Conservation (phyloP, 2,113 vertebrate genomes). For the Chaetura pelagica region DNA sequence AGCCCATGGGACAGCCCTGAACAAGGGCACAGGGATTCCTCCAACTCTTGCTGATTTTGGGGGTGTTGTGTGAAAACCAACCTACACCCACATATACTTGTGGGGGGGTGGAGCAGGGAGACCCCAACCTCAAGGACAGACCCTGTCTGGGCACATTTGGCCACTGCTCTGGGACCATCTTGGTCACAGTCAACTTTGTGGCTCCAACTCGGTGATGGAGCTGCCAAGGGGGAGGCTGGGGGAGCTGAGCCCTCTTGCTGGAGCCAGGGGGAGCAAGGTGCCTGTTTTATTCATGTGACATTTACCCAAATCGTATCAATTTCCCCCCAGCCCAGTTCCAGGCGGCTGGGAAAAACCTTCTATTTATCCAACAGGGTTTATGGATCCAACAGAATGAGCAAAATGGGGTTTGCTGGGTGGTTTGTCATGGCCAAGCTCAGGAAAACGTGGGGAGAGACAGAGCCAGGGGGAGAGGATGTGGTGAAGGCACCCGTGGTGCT, state of each 20-base stretch:
- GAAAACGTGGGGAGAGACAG: not conserved
- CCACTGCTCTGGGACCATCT: not conserved
- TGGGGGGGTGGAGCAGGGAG: not conserved
- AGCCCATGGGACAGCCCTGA: not conserved
- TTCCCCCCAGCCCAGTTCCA: too few species aligned
- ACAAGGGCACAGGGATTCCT: not conserved
- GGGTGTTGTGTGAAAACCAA: not conserved
- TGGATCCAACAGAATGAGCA: not conserved
- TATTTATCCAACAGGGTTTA: not conserved
- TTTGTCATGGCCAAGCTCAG: not conserved
- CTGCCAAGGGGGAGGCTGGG: accelerated
- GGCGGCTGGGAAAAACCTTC: accelerated
- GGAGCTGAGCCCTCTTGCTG: not conserved
- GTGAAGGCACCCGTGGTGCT: not conserved
- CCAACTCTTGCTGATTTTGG: accelerated
- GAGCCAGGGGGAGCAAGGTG: not conserved
- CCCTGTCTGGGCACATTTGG: accelerated
- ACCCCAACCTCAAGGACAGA: accelerated
- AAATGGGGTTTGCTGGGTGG: not conserved
- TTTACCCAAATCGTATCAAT: not conserved
- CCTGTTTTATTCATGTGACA: not conserved
- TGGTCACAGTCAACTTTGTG: not conserved
- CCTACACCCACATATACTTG: accelerated
- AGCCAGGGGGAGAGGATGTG: not conserved
- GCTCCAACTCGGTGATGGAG: not conserved